phyloP scores from a whole-genome alignment of 2,888 invertebrate species.

The Eristalis intricaria region DNA sequence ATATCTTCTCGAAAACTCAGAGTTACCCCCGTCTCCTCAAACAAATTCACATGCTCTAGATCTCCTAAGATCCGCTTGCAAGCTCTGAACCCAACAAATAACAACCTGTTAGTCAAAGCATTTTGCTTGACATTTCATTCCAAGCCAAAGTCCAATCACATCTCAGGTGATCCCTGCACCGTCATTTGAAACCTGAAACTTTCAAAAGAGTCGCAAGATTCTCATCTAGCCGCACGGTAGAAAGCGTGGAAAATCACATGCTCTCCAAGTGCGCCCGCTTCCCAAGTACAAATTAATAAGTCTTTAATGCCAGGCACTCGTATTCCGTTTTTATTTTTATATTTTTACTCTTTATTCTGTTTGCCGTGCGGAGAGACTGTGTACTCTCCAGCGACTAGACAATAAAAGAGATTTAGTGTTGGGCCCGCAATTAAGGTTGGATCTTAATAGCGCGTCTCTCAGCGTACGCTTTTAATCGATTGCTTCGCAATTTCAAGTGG shows the following conservation, averaged over 20 bases:
- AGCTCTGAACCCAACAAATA: no score
- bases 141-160: not conserved
- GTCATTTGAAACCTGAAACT: not conserved
- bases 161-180: not conserved
- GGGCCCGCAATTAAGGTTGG: conserved; percentile 33
- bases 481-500: conserved; percentile 43
- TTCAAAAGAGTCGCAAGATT: not conserved
- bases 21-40: no score
- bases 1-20: no score
- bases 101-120: no score
- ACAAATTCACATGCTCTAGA: no score
- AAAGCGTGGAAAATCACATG: not conserved
- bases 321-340: not conserved
- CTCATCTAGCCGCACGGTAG: not conserved
- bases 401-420: conserved; percentile 33
- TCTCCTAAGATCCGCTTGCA: no score
- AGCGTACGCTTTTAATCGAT: conserved; percentile 41
- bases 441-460: conserved; percentile 19
- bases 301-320: conserved; percentile 25
- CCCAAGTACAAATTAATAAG: conserved; percentile 36
- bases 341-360: not conserved
- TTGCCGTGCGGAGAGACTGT: not conserved
- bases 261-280: not conserved
- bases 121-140: no score
- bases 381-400: not conserved